Evolutionary conservation across 2,113 vertebrate genomes (phyloP).

Genomic region (Percina caprodes): DNA sequence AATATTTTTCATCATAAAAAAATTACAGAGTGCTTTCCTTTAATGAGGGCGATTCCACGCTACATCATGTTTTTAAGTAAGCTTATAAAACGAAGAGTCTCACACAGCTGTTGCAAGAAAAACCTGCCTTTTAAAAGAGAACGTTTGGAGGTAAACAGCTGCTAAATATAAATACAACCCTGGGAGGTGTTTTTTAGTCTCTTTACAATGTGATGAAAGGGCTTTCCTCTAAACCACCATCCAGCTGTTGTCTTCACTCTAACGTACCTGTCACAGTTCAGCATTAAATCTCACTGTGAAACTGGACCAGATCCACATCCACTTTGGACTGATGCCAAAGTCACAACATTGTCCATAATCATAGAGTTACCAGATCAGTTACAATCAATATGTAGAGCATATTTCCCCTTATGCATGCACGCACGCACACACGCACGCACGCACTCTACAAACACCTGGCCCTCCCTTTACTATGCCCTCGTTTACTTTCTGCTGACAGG

Average conservation of each 20-base stretch:
- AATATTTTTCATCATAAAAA: constrained; percentile 9
- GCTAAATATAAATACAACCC: constrained; percentile 26
- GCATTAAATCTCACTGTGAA: constrained; percentile 20
- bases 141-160: constrained; percentile 7
- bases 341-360: constrained; percentile 44
- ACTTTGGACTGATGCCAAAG: constrained; percentile 52
- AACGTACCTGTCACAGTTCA: constrained; percentile 27
- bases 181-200: constrained; percentile 60
- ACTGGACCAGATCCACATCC: constrained; percentile 55
- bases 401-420: background rate
- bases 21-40: background rate
- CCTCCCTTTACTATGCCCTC: background rate
- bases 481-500: constrained; percentile 51
- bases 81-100: constrained; percentile 15
- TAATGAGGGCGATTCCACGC: constrained; percentile 16
- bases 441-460: constrained; percentile 24
- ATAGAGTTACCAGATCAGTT: constrained; percentile 26
- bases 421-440: background rate
- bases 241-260: constrained; percentile 25
- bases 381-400: constrained; percentile 41
- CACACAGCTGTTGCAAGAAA: constrained; percentile 31
- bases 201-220: constrained; percentile 66
- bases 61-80: constrained; percentile 34
- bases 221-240: constrained; percentile 53
- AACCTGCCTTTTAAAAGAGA: background rate